Base-by-base conservation (phyloP, 2,113 vertebrate species). In the Tor tambroides region DNA sequence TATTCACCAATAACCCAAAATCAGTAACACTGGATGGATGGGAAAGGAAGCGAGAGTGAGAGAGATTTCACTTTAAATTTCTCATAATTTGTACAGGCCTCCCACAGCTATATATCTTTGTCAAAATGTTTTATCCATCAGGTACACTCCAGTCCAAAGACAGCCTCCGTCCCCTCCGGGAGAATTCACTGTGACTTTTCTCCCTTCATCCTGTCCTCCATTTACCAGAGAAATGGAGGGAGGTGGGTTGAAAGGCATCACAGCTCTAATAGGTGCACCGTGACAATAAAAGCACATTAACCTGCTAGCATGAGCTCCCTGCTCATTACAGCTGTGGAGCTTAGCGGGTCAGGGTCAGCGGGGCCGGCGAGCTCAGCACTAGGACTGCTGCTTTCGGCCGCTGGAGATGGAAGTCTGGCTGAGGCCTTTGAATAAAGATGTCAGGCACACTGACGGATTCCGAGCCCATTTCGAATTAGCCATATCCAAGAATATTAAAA, bases 101-200 rank as follows among this genome's bases (percentile, higher is more conserved):
- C 92, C 89, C 94, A 88, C 92, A 95, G 92, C 90, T 93, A 91
- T 95, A 92, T 94, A 92, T 96, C 94, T 94, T 94, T 95, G 93
- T 96, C 94, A 96, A 91, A 89, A 92, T 89, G 89, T 87, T 93
- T 95, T 94, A 94, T 95, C 93, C 94, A 93, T 94, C 95, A 94
- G 88, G 90, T 92, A 86, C 91, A 94, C 89, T 95, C 93, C 92
- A 92, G 91, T 91, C 92, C 85, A 49, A 80, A 93, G 94, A 95
- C 94, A 95, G 92, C 89, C 91, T 85, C 80, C 89, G 89, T 89
- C 85, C 90, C 92, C 46, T 94, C 89, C 91, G 93, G 94, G 93
- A 94, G 90, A 94, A 94, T 95, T 95, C 92, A 93, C 63, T 86
- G 90, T 93, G 92, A 89, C 83, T 90, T 89, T 91, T 72, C 5